These are phyloP conservation scores for Notolepis coatsorum DNA, from an alignment of 2,797 vertebrate genomes.

Conservation along the genomic window DNA sequence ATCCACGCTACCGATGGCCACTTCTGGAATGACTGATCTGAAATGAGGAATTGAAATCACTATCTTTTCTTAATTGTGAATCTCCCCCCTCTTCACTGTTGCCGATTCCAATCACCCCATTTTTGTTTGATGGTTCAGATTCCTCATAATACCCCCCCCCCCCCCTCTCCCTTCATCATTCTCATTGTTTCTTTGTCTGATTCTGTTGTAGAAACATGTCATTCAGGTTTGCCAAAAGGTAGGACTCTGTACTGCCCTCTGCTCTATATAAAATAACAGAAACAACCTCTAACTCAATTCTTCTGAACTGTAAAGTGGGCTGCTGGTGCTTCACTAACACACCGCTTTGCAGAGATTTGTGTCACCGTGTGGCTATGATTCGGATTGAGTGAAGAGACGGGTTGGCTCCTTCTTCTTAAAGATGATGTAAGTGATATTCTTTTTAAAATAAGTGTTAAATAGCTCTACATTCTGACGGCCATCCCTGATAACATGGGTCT, in stretches of 20 bases:
- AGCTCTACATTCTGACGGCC: too few relatives aligned
- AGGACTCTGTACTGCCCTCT: conserved; percentile 85
- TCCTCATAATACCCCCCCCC: conserved; percentile 29
- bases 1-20: conserved; percentile 42
- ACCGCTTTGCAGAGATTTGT: not conserved
- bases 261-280: conserved; percentile 32
- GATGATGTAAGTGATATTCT: too few relatives aligned
- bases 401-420: too few relatives aligned
- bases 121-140: conserved; percentile 81
- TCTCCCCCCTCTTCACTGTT: conserved; percentile 22
- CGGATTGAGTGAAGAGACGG: too few relatives aligned
- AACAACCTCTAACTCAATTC: not conserved
- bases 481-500: too few relatives aligned
- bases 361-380: not conserved
- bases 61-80: conserved; percentile 27
- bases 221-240: conserved; percentile 99
- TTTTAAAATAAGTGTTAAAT: too few relatives aligned
- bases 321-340: conserved; percentile 18
- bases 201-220: conserved; percentile 99
- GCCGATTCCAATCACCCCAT: conserved; percentile 81
- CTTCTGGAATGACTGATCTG: conserved; percentile 51
- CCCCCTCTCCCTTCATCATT: conserved; percentile 60
- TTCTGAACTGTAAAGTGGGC: not conserved
- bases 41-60: conserved; percentile 67
- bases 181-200: conserved; percentile 86